Percentiles rank a stretch among this genome's conserved stretches.
Evolutionary conservation across 2,113 vertebrate species (phyloP).

Genomic region (Onychorhynchus coronatus): DNA sequence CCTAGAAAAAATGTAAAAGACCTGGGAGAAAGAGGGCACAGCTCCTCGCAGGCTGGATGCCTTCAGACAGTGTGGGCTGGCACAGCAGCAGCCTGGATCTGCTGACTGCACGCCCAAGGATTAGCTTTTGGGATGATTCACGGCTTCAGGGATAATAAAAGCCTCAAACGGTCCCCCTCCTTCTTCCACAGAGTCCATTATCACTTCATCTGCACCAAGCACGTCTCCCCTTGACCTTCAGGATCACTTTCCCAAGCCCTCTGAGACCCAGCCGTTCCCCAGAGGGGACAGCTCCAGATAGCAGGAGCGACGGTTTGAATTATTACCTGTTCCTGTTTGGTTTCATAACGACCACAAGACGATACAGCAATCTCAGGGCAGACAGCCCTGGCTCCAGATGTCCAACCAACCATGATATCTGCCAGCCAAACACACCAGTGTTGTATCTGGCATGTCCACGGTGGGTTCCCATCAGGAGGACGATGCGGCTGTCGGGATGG

Average conservation of each 20-base stretch:
- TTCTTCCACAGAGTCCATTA: constrained; percentile 16
- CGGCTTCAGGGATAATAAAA: constrained; percentile 36
- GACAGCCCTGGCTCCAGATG: not conserved
- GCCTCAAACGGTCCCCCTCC: not conserved
- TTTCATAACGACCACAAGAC: not conserved
- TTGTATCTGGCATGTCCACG: fast-evolving
- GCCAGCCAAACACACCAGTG: not conserved
- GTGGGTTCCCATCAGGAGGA: not conserved
- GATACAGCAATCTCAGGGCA: not conserved
- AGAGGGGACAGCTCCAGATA: constrained; percentile 44
- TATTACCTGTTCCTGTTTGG: constrained; percentile 51
- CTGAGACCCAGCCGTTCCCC: not conserved
- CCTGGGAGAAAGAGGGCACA: not conserved
- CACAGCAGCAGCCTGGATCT: not conserved
- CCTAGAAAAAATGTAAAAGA: not conserved
- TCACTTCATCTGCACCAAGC: constrained; percentile 31
- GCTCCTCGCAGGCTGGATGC: not conserved
- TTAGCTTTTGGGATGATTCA: constrained; percentile 42
- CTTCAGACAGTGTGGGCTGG: not conserved
- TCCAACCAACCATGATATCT: not conserved
- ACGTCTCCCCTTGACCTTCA: constrained; percentile 41
- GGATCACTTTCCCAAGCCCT: constrained; percentile 52
- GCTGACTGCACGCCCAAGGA: not conserved
- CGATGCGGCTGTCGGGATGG: fast-evolving
- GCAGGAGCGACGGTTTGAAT: not conserved